Percentiles rank a stretch among this genome's conserved stretches.
Conservation (phyloP, 2,888 invertebrate species). For the Drosophila meridionalis region DNA sequence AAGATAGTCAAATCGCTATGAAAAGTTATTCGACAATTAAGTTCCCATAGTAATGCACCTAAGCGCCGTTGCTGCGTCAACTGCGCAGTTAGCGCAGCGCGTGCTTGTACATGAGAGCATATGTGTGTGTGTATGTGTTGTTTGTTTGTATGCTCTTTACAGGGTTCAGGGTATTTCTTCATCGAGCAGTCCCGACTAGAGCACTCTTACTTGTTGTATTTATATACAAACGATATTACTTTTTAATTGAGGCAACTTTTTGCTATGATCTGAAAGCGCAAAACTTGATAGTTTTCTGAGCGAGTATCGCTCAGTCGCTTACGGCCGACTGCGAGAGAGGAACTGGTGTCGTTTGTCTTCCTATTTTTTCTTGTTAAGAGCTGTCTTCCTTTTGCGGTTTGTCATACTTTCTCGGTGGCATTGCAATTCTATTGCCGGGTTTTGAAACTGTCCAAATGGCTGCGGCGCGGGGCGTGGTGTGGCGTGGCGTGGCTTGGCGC, state of each 20-base stretch:
- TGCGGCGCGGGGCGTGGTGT: conserved; percentile 23
- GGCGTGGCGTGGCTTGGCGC: not conserved
- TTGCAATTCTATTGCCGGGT: conserved; percentile 47
- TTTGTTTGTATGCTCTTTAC: too few relatives aligned
- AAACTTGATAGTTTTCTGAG: not conserved
- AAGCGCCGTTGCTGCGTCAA: too few relatives aligned
- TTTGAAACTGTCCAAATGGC: conserved; percentile 52
- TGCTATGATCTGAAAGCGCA: not conserved
- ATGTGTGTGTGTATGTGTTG: too few relatives aligned
- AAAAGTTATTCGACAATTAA: too few relatives aligned
- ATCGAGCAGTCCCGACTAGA: too few relatives aligned
- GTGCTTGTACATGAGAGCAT: too few relatives aligned
- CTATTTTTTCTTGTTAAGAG: conserved; percentile 28
- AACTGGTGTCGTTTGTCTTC: conserved; percentile 20
- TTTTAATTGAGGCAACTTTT: not conserved
- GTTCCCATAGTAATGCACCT: too few relatives aligned
- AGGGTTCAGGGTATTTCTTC: too few relatives aligned
- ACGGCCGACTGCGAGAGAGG: not conserved
- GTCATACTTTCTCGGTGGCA: conserved; percentile 56
- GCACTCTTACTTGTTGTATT: not conserved
- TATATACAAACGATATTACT: not conserved
- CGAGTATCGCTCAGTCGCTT: not conserved
- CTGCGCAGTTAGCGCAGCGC: too few relatives aligned
- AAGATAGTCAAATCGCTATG: too few relatives aligned
- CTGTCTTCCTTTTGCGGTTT: conserved; percentile 55